Evolutionary conservation across 2,888 invertebrate species (phyloP).

Genomic region (Pristionchus fissidentatus): DNA sequence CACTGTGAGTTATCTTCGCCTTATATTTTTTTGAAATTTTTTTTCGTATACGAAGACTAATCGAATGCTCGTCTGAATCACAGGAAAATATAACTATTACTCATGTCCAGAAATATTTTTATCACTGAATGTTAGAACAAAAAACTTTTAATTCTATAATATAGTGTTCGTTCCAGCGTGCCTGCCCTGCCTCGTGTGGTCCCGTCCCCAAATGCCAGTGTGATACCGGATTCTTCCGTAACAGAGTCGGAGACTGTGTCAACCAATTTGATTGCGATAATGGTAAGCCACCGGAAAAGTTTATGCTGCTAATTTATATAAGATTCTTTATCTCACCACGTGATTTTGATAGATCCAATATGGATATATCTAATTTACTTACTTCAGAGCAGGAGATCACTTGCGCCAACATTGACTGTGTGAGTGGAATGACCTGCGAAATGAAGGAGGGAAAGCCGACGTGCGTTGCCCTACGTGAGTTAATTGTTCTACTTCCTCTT

Average conservation of each 20-base stretch:
- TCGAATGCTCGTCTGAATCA: too few species aligned
- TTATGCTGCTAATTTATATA: too few species aligned
- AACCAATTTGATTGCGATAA: conserved; percentile 3
- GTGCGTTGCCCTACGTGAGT: not conserved
- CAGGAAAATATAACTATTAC: too few species aligned
- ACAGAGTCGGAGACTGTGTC: conserved; percentile 11
- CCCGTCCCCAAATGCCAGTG: conserved; percentile 7
- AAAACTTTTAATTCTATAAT: not conserved
- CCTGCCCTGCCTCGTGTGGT: conserved; percentile 4
- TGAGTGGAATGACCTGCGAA: not conserved
- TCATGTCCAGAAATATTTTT: too few species aligned
- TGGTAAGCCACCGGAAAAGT: too few species aligned
- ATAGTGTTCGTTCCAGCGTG: not conserved
- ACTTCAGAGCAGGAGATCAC: not conserved
- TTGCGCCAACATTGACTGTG: conserved; percentile 32
- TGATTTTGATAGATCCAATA: not conserved
- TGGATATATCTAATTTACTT: not conserved
- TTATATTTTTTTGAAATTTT: not conserved
- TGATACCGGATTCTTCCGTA: not conserved
- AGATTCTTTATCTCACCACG: too few species aligned
- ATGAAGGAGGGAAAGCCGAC: conserved; percentile 2
- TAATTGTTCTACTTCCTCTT: not conserved
- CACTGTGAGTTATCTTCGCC: not conserved
- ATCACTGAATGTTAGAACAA: too few species aligned
- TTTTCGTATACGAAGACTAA: too few species aligned